phyloP scores from a whole-genome alignment of 1,140 invertebrate genomes.

The Drosophila lowei region DNA sequence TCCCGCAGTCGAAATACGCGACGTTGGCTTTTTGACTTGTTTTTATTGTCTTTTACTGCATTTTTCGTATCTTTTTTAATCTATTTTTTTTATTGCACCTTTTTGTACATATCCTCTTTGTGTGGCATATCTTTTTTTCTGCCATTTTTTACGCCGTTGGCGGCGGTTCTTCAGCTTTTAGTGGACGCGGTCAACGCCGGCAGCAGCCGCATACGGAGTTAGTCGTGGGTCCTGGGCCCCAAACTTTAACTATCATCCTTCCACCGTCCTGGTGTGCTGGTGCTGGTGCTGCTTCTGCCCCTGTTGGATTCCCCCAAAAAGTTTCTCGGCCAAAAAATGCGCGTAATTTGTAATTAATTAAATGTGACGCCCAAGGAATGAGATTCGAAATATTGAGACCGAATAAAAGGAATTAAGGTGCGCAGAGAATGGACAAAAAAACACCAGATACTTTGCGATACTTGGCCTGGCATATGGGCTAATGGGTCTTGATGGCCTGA shows the following conservation, averaged over 20 bases:
- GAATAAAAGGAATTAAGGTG: no score
- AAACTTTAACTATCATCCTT: no score
- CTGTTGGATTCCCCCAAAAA: constrained; percentile 22
- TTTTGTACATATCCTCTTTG: constrained; percentile 14
- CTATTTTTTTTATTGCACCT: not conserved
- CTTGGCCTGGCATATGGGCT: no score
- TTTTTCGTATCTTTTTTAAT: constrained; percentile 19
- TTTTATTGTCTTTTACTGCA: constrained; percentile 11
- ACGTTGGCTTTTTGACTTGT: no score
- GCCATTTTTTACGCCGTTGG: constrained; percentile 10
- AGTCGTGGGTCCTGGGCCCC: constrained; percentile 6
- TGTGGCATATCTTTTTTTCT: constrained; percentile 1
- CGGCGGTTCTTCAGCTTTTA: constrained; percentile 69
- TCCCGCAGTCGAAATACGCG: no score
- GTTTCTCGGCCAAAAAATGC: constrained; percentile 47
- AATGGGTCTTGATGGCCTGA: no score
- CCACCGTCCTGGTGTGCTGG: no score
- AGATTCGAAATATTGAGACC: not conserved
- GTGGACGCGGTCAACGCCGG: constrained; percentile 55
- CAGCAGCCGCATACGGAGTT: constrained; percentile 52
- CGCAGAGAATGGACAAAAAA: not conserved
- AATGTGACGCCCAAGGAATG: constrained; percentile 42
- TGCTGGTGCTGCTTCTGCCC: no score
- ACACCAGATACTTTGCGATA: not conserved
- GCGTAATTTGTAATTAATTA: constrained; percentile 54